These are phyloP conservation scores for Idaea dimidiata DNA, from an alignment of 2,888 invertebrate genomes.

Conservation along the genomic window DNA sequence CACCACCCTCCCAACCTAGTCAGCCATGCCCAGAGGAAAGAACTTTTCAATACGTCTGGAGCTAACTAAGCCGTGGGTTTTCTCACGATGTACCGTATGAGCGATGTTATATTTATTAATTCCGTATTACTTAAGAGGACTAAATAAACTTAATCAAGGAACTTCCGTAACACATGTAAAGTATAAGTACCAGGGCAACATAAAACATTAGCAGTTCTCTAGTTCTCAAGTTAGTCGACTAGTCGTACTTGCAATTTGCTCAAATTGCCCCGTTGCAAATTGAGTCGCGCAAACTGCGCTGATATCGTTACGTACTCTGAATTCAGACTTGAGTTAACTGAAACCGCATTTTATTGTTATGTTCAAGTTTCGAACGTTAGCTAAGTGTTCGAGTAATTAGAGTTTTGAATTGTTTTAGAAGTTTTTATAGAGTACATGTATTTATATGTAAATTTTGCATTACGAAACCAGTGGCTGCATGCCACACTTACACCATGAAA, in stretches of 20 bases:
- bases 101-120: too few species aligned
- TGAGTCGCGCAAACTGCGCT: constrained; percentile 48
- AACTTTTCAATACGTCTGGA: too few species aligned
- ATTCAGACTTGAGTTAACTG: constrained; percentile 28
- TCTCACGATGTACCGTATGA: too few species aligned
- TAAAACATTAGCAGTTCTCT: constrained; percentile 31
- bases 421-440: background rate
- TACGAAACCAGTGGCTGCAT: too few species aligned
- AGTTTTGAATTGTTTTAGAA: constrained; percentile 1
- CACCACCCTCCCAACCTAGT: too few species aligned
- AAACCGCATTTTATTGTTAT: constrained; percentile 29
- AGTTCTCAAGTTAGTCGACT: constrained; percentile 46
- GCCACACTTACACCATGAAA: too few species aligned
- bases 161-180: constrained; percentile 1
- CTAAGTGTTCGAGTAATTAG: background rate
- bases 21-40: too few species aligned
- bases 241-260: constrained; percentile 56
- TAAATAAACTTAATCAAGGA: background rate
- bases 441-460: too few species aligned
- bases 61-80: too few species aligned
- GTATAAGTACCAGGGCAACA: constrained; percentile 21
- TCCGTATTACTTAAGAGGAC: too few species aligned
- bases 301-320: constrained; percentile 52
- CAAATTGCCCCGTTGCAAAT: constrained; percentile 58
- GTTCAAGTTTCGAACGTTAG: constrained; percentile 21